Base-by-base conservation (phyloP, 2,888 invertebrate species). In the Tetranychus piercei region DNA sequence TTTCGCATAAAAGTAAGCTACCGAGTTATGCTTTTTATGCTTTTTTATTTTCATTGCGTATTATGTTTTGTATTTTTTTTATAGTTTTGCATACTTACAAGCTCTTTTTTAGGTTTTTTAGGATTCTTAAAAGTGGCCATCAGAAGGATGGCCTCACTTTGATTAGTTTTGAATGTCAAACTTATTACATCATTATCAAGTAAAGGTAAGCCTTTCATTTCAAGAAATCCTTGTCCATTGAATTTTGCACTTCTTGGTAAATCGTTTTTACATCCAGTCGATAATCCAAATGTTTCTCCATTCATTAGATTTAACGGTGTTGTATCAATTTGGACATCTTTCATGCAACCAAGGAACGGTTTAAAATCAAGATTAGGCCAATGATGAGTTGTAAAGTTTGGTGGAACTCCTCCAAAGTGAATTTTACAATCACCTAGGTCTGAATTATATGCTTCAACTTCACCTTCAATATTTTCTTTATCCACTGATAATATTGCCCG, bases 391-490 rank as follows among this genome's bases (percentile, higher is more conserved):
- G 79, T 76, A 77, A 87, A 86, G 76, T 88, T 89, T 1, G 92
- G 91, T 6, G 92, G 90, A 3, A 90, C 85, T 0, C 94, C 95
- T 1, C 92, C 94, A 79, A 93, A 86, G 83, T 89, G 91, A 82
- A 91, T 89, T 55, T 86, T 84, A 0, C 89, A 88, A 69, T 85
- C 84, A 0, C 86, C 76, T 18, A 82, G 76, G 22, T 81, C 80
- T n/a, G 79, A 77, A 76, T 3, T 79, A 75, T 1, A 80, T 78
- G 20, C n/a, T 22, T 69, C 69, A 9, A 69, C 22, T 76, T 23
- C 69, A 45, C 73, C 74, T 45, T 77, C 77, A 20, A 77, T 65
- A 22, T 73, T 74, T 74, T 78, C 78, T n/a, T 78, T 74, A 23
- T 78, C 76, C 7, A 78, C 78, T 43, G 64, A 8, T 11, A 78